Percentiles rank a stretch among this genome's conserved stretches.
Evolutionary conservation across 2,797 vertebrate genomes (phyloP).

Genomic region (Pyrocephalus nanus): DNA sequence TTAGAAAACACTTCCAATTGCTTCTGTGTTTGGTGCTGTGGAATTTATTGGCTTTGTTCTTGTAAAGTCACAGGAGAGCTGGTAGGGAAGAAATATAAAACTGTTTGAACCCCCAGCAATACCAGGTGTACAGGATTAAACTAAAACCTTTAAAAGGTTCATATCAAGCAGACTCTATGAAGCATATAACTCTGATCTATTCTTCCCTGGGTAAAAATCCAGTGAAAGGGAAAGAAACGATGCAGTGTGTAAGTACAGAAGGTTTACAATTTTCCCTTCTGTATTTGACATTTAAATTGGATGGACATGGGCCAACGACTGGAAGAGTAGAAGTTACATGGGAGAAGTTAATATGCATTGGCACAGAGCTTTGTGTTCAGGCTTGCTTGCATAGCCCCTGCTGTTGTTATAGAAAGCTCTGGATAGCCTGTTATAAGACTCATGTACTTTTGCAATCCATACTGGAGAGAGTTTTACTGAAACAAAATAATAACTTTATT

Average conservation of each 20-base stretch:
- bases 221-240: neutral
- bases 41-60: conserved; percentile 50
- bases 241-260: neutral
- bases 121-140: conserved; percentile 44
- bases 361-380: neutral
- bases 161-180: neutral
- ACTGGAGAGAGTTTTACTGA: neutral
- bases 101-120: neutral
- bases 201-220: conserved; percentile 20
- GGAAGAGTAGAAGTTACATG: neutral
- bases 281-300: conserved; percentile 27
- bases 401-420: conserved; percentile 27
- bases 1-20: conserved; percentile 31
- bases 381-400: conserved; percentile 11
- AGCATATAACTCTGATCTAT: neutral
- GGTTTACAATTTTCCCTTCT: conserved; percentile 23
- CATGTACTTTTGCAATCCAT: neutral
- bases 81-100: conserved; percentile 30
- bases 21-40: conserved; percentile 29
- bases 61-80: conserved; percentile 29
- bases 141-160: conserved; percentile 6
- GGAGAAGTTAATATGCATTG: conserved; percentile 23
- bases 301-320: conserved; percentile 18
- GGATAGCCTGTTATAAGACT: neutral
- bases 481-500: neutral